These are phyloP conservation scores for Microctonus hyperodae DNA, from an alignment of 2,888 invertebrate species.

Conservation along the genomic window DNA sequence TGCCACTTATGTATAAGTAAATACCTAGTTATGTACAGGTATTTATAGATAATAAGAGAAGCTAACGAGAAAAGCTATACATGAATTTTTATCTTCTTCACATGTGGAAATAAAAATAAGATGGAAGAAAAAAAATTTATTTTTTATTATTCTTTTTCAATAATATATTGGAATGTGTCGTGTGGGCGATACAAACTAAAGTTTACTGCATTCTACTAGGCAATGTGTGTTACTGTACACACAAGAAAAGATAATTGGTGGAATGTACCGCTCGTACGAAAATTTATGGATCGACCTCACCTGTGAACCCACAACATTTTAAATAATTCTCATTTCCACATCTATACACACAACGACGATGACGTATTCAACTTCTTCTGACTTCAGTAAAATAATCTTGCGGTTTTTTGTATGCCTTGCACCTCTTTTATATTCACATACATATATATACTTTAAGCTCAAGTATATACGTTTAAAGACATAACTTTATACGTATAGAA, in stretches of 20 bases:
- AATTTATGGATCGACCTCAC: conserved; percentile 27
- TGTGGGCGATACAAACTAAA: conserved; percentile 9
- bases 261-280: conserved; percentile 8
- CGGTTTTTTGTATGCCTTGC: conserved; percentile 14
- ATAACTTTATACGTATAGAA: background rate
- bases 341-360: background rate
- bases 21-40: too few species aligned
- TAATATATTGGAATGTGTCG: conserved; percentile 19
- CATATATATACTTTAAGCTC: too few species aligned
- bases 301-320: conserved; percentile 20
- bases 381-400: background rate
- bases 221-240: conserved; percentile 26
- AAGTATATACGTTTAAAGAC: background rate
- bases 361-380: background rate
- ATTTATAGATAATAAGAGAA: background rate
- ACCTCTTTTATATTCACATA: background rate
- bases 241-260: background rate
- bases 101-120: too few species aligned
- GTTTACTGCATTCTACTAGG: conserved; percentile 20
- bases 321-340: conserved; percentile 9
- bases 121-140: background rate
- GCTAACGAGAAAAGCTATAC: background rate
- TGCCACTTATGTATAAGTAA: too few species aligned
- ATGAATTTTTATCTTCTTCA: background rate
- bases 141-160: conserved; percentile 1